Base-by-base conservation (phyloP, 1,140 invertebrate species). In the Neodiprion pinetum region DNA sequence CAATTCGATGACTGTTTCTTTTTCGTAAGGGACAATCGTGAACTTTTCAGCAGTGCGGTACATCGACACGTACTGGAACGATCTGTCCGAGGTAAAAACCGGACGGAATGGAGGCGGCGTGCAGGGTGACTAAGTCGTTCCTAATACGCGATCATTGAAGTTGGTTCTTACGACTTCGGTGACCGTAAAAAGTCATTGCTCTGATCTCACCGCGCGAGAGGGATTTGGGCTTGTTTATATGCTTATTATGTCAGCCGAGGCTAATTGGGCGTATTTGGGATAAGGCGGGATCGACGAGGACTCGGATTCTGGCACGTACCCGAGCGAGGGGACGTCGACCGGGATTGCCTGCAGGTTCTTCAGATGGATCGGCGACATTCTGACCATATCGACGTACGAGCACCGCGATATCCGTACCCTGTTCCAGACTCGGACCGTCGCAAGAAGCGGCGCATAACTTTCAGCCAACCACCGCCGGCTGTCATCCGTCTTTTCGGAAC, bases 201-300 rank as follows among this genome's bases (percentile, higher is more conserved):
- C 76, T 83, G 82, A 84, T 84, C 81, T 84, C 74, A 82, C 79
- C 81, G 81, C 81, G 77, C 75, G 69, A n/a, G 47, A 61, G 66
- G 72, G 65, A 72, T 80, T 79, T 74, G 70, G 74, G 80, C n/a
- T 83, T 84, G 82, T 84, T 83, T 83, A 83, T 84, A 82, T 82
- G 82, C 83, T 84, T 84, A 84, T 84, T 84, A 84, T 82, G 82
- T 84, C 82, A 83, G 79, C 65, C 71, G 72, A 76, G 79, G 80
- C 80, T 84, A 84, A 84, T 84, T 84, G 83, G 83, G 81, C 82
- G 83, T 84, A 84, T 83, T 83, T 83, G 82, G 79, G 78, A 61
- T 61, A 61, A 61, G 53, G 9, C 53, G 53, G 5, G 53, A 12
- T 61, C 53, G 53, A 12, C 53, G 53, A 17, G 53, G 53, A 14